These are phyloP conservation scores for Ellobium chinense DNA, from an alignment of 2,888 invertebrate genomes.

Conservation along the genomic window DNA sequence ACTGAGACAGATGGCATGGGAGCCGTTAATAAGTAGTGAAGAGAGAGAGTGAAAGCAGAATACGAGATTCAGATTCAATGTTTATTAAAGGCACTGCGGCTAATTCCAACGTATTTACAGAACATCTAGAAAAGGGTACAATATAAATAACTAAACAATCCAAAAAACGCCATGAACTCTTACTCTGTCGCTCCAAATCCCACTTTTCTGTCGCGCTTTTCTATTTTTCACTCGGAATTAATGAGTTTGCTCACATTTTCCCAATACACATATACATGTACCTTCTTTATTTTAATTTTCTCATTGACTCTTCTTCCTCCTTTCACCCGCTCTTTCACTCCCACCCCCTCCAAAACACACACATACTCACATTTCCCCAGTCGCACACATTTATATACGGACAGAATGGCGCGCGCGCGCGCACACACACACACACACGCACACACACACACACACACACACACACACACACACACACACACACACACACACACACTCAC, in stretches of 20 bases:
- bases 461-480: constrained; percentile 12
- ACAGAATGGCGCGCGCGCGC: not conserved
- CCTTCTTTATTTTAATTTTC: not conserved
- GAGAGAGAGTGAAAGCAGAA: too few species aligned
- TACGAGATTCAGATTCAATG: too few species aligned
- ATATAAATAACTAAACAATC: too few species aligned
- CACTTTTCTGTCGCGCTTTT: not conserved
- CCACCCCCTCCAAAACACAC: not conserved
- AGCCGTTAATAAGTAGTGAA: too few species aligned
- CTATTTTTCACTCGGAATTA: not conserved
- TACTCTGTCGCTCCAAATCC: not conserved
- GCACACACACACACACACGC: constrained; percentile 6
- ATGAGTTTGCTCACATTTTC: too few species aligned
- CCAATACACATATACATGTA: too few species aligned
- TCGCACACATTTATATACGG: constrained; percentile 18
- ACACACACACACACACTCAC: constrained; percentile 13
- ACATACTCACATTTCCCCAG: constrained; percentile 7
- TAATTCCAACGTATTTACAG: too few species aligned
- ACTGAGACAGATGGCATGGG: too few species aligned
- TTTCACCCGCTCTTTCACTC: constrained; percentile 21
- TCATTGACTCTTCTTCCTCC: not conserved
- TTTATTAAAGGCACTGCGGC: too few species aligned
- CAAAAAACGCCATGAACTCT: too few species aligned
- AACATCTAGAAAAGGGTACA: too few species aligned
- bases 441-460: constrained; percentile 33